Conservation (phyloP, 2,888 invertebrate species). For the Drosophila prolongata region DNA sequence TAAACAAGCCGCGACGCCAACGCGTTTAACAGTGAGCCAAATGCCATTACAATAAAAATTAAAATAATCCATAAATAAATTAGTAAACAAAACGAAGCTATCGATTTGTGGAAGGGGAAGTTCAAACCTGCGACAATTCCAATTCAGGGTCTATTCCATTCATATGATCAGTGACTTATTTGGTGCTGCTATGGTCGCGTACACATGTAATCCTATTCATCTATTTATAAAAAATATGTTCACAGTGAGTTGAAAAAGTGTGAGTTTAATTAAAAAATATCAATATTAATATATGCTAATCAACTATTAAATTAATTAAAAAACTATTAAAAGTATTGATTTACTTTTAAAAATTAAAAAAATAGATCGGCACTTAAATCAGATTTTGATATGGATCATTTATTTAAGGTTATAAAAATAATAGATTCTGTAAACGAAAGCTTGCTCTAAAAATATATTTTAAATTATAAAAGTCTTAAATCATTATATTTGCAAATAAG, state of each 20-base stretch:
- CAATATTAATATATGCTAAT: no score
- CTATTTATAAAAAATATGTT: constrained; percentile 39
- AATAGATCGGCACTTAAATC: no score
- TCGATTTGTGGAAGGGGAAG: constrained; percentile 5
- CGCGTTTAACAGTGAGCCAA: constrained; percentile 50
- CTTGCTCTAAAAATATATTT: no score
- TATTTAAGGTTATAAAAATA: no score
- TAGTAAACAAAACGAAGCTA: constrained; percentile 51
- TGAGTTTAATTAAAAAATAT: not conserved
- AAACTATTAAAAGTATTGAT: no score
- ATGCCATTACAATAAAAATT: constrained; percentile 64
- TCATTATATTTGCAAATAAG: no score
- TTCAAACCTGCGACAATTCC: constrained; percentile 6
- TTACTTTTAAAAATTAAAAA: no score
- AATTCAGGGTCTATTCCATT: constrained; percentile 24
- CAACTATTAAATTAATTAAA: no score
- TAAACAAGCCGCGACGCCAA: constrained; percentile 50
- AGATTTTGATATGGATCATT: no score
- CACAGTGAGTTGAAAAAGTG: constrained; percentile 43
- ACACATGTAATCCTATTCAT: constrained; percentile 57
- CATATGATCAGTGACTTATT: constrained; percentile 27
- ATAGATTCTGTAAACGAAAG: no score
- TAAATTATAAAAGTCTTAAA: no score
- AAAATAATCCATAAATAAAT: constrained; percentile 72
- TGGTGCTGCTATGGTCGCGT: constrained; percentile 33